Percentiles rank a stretch among this genome's conserved stretches.
Evolutionary conservation across 2,113 vertebrate species (phyloP).

Genomic region (Lasiurus borealis): DNA sequence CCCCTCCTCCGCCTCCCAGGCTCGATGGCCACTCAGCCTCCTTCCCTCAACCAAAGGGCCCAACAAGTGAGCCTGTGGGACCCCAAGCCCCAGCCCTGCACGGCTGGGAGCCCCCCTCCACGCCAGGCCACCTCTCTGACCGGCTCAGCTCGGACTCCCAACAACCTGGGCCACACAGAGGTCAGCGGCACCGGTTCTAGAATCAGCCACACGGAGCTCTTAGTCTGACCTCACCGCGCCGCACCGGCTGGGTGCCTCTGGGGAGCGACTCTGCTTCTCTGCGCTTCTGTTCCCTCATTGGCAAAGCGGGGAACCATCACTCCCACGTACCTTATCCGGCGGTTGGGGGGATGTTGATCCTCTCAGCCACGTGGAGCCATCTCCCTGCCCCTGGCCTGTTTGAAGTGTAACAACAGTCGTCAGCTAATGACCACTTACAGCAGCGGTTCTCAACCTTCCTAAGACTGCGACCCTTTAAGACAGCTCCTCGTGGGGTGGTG

Average conservation of each 20-base stretch:
- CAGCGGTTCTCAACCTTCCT: too few species aligned
- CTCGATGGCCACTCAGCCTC: neutral
- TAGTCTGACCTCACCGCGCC: neutral
- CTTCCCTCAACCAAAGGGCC: too few species aligned
- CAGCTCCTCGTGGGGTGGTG: too few species aligned
- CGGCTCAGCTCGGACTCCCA: neutral
- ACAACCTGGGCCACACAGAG: too few species aligned
- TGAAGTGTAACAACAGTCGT: too few species aligned
- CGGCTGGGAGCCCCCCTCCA: too few species aligned
- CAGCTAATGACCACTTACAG: neutral
- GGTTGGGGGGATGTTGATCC: neutral
- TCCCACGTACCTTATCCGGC: fast-evolving
- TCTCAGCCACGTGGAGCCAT: fast-evolving
- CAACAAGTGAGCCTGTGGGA: neutral
- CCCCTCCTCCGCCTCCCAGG: neutral
- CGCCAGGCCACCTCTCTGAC: neutral
- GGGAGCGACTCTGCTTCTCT: neutral
- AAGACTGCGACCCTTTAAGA: too few species aligned
- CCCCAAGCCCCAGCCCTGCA: neutral
- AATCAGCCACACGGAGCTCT: neutral
- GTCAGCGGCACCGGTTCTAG: neutral
- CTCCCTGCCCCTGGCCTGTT: too few species aligned
- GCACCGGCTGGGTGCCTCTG: neutral
- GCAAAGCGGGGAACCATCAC: neutral
- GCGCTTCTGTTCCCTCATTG: neutral